Conservation (phyloP, 2,888 invertebrate species). For the Pyralis farinalis region DNA sequence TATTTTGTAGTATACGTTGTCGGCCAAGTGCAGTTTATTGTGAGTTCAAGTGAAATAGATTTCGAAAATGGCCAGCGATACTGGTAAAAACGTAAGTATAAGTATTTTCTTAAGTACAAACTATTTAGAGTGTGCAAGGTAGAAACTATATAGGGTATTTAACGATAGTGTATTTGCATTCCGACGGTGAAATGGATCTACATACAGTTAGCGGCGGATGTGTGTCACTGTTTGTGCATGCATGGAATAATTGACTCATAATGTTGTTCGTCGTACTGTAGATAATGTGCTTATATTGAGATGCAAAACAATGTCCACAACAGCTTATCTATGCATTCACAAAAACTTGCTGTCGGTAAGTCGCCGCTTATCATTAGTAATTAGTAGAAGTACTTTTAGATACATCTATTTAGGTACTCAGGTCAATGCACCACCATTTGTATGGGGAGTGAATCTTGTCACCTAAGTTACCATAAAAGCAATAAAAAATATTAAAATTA, state of each 20-base stretch:
- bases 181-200: slow-evolving; percentile 36
- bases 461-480: too few species aligned
- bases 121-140: not conserved
- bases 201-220: slow-evolving; percentile 52
- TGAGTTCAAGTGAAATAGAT: not conserved
- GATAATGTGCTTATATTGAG: slow-evolving; percentile 9
- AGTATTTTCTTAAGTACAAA: not conserved
- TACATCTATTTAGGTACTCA: not conserved
- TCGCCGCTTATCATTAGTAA: slow-evolving; percentile 13
- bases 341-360: slow-evolving; percentile 23
- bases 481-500: too few species aligned
- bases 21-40: too few species aligned
- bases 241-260: slow-evolving; percentile 44
- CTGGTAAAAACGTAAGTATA: slow-evolving; percentile 80
- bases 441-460: too few species aligned
- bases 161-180: slow-evolving; percentile 23
- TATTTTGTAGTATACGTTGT: too few species aligned
- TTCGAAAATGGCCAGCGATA: slow-evolving; percentile 80
- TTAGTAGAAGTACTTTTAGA: not conserved
- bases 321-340: slow-evolving; percentile 16
- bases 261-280: slow-evolving; percentile 12
- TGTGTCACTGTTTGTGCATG: slow-evolving; percentile 51
- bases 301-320: slow-evolving; percentile 4
- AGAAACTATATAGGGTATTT: slow-evolving; percentile 8
- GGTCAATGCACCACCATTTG: too few species aligned